These are phyloP conservation scores for Bellardia bayeri DNA, from an alignment of 2,888 invertebrate species.

Conservation along the genomic window DNA sequence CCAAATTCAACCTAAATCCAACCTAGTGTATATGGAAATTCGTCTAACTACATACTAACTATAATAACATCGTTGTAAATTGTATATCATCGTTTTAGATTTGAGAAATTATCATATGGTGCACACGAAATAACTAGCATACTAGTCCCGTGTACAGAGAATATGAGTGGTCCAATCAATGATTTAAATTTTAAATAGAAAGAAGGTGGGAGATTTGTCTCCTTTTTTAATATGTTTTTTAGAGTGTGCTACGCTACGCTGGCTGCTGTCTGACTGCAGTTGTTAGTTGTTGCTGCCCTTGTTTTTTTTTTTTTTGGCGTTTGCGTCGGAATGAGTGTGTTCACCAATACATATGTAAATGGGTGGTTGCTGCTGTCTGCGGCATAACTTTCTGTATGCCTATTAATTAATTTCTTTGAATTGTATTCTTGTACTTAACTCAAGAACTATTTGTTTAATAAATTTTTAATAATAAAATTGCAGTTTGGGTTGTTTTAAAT, in stretches of 20 bases:
- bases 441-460: too few relatives aligned
- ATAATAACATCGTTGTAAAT: background rate
- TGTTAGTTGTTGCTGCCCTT: background rate
- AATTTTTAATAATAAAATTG: too few relatives aligned
- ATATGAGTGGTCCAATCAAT: slow-evolving; percentile 5
- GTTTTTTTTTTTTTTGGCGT: background rate
- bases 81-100: background rate
- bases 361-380: slow-evolving; percentile 23
- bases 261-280: background rate
- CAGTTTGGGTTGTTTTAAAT: too few relatives aligned
- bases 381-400: too few relatives aligned
- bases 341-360: slow-evolving; percentile 32
- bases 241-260: background rate
- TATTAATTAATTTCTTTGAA: too few relatives aligned
- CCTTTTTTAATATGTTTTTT: background rate
- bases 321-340: background rate
- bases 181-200: background rate
- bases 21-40: too few relatives aligned
- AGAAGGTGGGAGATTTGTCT: slow-evolving; percentile 36
- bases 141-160: background rate
- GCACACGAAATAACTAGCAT: slow-evolving; percentile 4
- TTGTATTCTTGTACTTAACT: too few relatives aligned
- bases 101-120: background rate
- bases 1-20: too few relatives aligned
- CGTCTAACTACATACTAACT: too few relatives aligned